These are phyloP conservation scores for Muntiacus reevesi DNA, from an alignment of 2,113 vertebrate genomes.

Conservation along the genomic window DNA sequence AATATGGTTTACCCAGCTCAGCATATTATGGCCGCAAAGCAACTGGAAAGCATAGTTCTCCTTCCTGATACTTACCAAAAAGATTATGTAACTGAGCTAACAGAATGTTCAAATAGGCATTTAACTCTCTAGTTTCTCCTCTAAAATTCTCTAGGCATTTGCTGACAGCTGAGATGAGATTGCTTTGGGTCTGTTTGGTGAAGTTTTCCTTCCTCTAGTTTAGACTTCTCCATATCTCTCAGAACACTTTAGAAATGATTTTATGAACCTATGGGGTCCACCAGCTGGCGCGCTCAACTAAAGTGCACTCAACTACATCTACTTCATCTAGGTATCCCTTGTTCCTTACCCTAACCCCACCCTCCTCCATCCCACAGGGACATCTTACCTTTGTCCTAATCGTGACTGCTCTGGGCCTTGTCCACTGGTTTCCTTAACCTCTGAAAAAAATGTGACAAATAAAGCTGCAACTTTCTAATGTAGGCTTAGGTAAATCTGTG, in stretches of 20 bases:
- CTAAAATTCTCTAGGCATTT: constrained; percentile 85
- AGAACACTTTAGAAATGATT: not conserved
- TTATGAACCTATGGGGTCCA: not conserved
- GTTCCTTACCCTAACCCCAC: not conserved
- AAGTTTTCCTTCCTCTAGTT: constrained; percentile 40
- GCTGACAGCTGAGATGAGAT: constrained; percentile 90
- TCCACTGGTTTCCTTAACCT: not conserved
- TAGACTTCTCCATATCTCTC: not conserved
- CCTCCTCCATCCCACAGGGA: not conserved
- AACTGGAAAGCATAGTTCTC: not conserved
- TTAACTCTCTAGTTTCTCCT: constrained; percentile 1
- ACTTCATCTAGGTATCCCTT: not conserved
- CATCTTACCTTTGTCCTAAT: not conserved
- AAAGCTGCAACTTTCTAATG: not conserved
- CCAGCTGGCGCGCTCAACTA: not conserved
- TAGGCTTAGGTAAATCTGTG: not conserved
- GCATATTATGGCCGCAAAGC: not conserved
- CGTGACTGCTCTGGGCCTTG: not conserved
- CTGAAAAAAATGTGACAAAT: not conserved
- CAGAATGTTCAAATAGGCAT: not conserved
- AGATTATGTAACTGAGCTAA: not conserved
- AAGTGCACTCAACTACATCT: not conserved
- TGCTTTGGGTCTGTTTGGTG: constrained; percentile 88
- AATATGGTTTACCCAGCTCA: not conserved
- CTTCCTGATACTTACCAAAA: not conserved